These are phyloP conservation scores for Drosophila repletoides DNA, from an alignment of 1,140 invertebrate species.

Conservation along the genomic window DNA sequence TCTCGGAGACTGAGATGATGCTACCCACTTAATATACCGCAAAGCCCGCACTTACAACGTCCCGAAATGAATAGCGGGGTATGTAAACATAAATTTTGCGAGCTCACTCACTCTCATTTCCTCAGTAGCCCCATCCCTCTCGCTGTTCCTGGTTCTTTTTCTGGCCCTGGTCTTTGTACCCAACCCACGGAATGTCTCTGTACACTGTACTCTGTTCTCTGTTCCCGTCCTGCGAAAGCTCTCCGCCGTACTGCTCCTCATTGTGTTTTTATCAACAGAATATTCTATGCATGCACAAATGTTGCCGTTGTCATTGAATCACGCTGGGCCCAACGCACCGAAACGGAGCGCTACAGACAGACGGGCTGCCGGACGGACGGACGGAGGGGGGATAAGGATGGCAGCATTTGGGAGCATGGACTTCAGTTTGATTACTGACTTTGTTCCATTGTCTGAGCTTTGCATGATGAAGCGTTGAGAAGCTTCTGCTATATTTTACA, in stretches of 20 bases:
- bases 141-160: background rate
- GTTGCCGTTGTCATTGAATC: conserved; percentile 79
- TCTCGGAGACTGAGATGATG: conserved; percentile 40
- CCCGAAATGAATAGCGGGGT: conserved; percentile 74
- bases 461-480: conserved; percentile 44
- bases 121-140: background rate
- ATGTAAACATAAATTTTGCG: conserved; percentile 80
- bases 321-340: conserved; percentile 32
- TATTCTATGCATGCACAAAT: conserved; percentile 81
- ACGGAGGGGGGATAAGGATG: background rate
- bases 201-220: too few relatives aligned
- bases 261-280: conserved; percentile 78
- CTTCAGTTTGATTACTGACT: conserved; percentile 52
- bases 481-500: conserved; percentile 42
- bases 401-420: conserved; percentile 38
- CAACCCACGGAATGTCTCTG: background rate
- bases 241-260: conserved; percentile 20
- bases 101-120: conserved; percentile 51
- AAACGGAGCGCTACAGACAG: background rate
- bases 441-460: conserved; percentile 47
- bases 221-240: background rate
- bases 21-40: conserved; percentile 77
- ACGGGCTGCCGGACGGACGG: too few relatives aligned
- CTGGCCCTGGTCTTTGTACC: background rate
- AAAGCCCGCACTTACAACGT: conserved; percentile 75